Base-by-base conservation (phyloP, 2,888 invertebrate species). In the Piscicola geometra region DNA sequence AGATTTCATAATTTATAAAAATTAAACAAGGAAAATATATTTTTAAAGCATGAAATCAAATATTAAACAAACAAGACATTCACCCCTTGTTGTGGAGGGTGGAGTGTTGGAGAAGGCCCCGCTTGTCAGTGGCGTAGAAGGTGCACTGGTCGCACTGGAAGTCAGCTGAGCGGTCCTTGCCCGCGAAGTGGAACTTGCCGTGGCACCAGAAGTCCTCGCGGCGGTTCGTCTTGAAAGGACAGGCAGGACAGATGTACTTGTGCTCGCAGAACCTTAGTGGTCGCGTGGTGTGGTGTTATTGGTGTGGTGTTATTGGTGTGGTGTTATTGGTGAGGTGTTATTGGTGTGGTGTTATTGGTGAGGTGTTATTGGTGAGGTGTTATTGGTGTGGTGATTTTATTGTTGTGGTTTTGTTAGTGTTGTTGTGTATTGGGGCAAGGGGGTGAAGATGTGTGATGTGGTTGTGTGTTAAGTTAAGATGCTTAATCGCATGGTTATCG, bases 131-230 rank as follows among this genome's bases (percentile, higher is more conserved):
- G 12, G 92, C 92, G 82, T 92, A 92, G 83, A 92, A 93, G 79
- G 90, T 90, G 84, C 93, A 94, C 80, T 90, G 88, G 32, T 89
- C 89, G 83, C 94, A 94, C 84, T 91, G 91, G 85, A 91, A 91
- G n/a, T 90, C 90, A 0, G 90, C 90, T 25, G 73, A 35, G 2
- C 25, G 28, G 67, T 90, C 89, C 74, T 90, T 88, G 77, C 84
- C 84, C 0, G 90, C 90, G 56, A 90, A 88, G 83, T 94, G 94
- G 83, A 93, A 91, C 82, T 93, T 92, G 82, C 92, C 92, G 83
- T 93, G 93, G 83, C 93, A 92, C 83, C 91, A 89, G 85, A 90
- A 92, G 84, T 93, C 93, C 35, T 92, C 92, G 84, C 92, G 92
- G 83, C 91, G 92, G 83, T 92, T 92, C 56, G 92, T 92, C 80